phyloP scores from a whole-genome alignment of 2,888 invertebrate genomes.

The Melieria picta region DNA sequence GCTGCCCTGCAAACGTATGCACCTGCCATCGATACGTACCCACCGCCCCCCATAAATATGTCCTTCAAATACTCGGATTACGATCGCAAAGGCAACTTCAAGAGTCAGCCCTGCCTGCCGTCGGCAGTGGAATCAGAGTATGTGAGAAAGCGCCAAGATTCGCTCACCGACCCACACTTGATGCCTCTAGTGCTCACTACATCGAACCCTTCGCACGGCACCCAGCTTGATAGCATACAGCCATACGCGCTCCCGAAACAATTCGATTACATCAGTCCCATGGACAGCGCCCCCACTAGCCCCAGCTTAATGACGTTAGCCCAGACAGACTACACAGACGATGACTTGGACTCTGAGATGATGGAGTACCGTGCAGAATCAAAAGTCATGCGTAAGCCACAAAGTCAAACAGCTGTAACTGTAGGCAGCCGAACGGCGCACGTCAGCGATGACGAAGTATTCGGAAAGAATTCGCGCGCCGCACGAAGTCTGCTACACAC shows the following conservation, averaged over 20 bases:
- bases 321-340: constrained; percentile 54
- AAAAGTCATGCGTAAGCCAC: constrained; percentile 80
- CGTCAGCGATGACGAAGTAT: constrained; percentile 66
- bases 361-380: constrained; percentile 75
- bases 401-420: constrained; percentile 77
- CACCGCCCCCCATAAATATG: constrained; percentile 57
- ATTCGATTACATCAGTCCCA: constrained; percentile 52
- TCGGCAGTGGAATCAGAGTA: constrained; percentile 68
- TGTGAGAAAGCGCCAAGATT: constrained; percentile 45
- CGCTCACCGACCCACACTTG: constrained; percentile 61
- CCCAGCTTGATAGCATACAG: constrained; percentile 27
- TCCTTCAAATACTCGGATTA: constrained; percentile 58
- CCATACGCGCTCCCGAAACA: constrained; percentile 41
- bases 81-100: constrained; percentile 45
- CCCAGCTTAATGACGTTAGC: constrained; percentile 54
- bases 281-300: constrained; percentile 50
- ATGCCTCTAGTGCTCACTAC: constrained; percentile 62
- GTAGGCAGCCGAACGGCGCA: constrained; percentile 61
- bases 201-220: constrained; percentile 56
- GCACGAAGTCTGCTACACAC: constrained; percentile 69
- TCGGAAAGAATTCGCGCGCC: constrained; percentile 67
- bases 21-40: constrained; percentile 28
- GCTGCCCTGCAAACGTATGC: constrained; percentile 21
- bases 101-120: constrained; percentile 66
- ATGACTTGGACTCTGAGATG: constrained; percentile 64